Percentiles rank a stretch among this genome's conserved stretches.
phyloP scores from a whole-genome alignment of 2,888 invertebrate genomes.

The Lithophane semibrunnea region DNA sequence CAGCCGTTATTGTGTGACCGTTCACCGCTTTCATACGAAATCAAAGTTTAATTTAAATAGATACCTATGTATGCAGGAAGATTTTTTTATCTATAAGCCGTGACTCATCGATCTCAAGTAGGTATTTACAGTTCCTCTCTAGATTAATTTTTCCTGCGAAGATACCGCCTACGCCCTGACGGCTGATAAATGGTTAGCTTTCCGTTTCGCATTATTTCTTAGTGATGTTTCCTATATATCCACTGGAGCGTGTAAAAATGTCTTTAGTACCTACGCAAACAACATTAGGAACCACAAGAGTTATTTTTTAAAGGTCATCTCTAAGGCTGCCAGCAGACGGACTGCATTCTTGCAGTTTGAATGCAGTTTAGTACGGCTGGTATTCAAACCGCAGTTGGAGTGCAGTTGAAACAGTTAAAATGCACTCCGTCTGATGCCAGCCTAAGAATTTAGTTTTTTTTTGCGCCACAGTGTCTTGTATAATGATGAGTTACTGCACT shows the following conservation, averaged over 20 bases:
- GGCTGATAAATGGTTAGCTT: constrained; percentile 42
- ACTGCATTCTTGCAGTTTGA: too few relatives aligned
- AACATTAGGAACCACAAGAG: not conserved
- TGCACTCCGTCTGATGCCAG: too few relatives aligned
- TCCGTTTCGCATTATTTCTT: constrained; percentile 30
- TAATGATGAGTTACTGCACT: not conserved
- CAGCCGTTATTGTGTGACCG: not conserved
- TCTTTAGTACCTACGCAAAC: constrained; percentile 28
- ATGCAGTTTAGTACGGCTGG: too few relatives aligned
- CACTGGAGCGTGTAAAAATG: constrained; percentile 17
- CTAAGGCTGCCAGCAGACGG: not conserved
- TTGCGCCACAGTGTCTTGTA: not conserved
- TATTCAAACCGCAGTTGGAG: too few relatives aligned
- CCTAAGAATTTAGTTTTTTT: not conserved
- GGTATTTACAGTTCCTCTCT: constrained; percentile 9
- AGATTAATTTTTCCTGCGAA: constrained; percentile 38
- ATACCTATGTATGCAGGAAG: not conserved
- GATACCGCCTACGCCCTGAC: constrained; percentile 32
- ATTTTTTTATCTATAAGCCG: constrained; percentile 10
- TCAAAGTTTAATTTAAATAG: not conserved
- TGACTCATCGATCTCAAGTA: constrained; percentile 30
- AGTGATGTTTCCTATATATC: constrained; percentile 28
- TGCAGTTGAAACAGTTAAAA: too few relatives aligned
- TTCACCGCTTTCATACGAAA: not conserved
- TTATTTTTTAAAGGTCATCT: constrained; percentile 25